These are phyloP conservation scores for Emydocephalus ijimae DNA, from an alignment of 2,113 vertebrate genomes.

Conservation along the genomic window DNA sequence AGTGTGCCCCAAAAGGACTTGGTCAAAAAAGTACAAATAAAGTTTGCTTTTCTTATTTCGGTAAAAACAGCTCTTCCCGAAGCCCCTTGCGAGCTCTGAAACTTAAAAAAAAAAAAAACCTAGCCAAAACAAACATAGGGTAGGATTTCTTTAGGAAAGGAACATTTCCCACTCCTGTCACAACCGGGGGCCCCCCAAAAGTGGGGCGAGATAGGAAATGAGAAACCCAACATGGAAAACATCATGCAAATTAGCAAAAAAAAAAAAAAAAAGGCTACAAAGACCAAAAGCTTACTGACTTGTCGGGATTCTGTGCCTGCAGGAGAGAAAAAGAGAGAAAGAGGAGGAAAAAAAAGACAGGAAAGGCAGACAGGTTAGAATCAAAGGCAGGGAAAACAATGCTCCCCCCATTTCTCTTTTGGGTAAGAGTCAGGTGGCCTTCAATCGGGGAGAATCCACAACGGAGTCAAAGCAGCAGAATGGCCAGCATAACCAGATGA, in stretches of 20 bases:
- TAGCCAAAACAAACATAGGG: not conserved
- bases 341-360: conserved; percentile 53
- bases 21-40: not conserved
- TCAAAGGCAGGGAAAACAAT: conserved; percentile 18
- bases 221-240: not conserved
- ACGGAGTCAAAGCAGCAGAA: not conserved
- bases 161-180: not conserved
- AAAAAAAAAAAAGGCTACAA: conserved; percentile 5
- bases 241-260: not conserved
- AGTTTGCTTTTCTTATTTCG: not conserved
- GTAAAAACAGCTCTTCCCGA: not conserved
- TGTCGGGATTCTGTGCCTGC: conserved; percentile 91
- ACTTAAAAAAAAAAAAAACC: too few relatives aligned
- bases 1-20: too few relatives aligned
- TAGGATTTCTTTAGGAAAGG: not conserved
- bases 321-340: conserved; percentile 61
- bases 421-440: not conserved
- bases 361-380: conserved; percentile 57
- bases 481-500: not conserved
- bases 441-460: not conserved
- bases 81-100: too few relatives aligned
- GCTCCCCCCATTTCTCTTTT: conserved; percentile 15
- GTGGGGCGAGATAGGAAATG: not conserved
- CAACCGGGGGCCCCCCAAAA: too few relatives aligned
- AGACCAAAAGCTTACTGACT: conserved; percentile 87